These are phyloP conservation scores for Sebastes schlegelii DNA, from an alignment of 2,113 vertebrate genomes.

Conservation along the genomic window DNA sequence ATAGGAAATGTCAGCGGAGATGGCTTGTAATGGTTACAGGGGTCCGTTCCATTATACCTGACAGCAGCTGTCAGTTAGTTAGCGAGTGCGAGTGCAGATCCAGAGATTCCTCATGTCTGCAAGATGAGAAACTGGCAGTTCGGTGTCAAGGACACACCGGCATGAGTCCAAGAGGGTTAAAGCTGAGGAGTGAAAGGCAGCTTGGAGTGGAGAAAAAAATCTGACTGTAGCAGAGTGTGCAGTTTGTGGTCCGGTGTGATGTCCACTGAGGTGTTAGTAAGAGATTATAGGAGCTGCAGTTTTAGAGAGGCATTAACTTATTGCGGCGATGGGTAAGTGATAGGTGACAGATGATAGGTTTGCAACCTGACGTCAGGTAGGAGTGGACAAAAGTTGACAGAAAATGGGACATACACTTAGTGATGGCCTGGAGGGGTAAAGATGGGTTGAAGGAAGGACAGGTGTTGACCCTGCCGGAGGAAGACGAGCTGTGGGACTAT, in stretches of 20 bases:
- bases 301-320: neutral
- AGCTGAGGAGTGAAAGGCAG: constrained; percentile 30
- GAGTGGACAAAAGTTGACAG: neutral
- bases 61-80: constrained; percentile 61
- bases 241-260: constrained; percentile 6
- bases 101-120: constrained; percentile 46
- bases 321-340: neutral
- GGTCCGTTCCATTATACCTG: constrained; percentile 53
- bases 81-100: constrained; percentile 25
- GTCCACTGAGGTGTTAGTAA: neutral
- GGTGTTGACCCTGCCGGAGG: neutral
- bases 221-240: neutral
- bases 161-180: constrained; percentile 24
- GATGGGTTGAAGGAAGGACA: neutral
- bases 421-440: neutral
- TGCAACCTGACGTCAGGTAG: neutral
- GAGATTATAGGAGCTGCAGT: neutral
- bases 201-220: constrained; percentile 7
- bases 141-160: constrained; percentile 32
- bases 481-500: neutral
- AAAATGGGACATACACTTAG: neutral
- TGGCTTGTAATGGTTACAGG: constrained; percentile 48
- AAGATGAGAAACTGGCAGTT: constrained; percentile 50
- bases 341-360: neutral
- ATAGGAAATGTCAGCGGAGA: constrained; percentile 49